These are phyloP conservation scores for Pipistrellus nathusii DNA, from an alignment of 2,797 vertebrate species.

Conservation along the genomic window DNA sequence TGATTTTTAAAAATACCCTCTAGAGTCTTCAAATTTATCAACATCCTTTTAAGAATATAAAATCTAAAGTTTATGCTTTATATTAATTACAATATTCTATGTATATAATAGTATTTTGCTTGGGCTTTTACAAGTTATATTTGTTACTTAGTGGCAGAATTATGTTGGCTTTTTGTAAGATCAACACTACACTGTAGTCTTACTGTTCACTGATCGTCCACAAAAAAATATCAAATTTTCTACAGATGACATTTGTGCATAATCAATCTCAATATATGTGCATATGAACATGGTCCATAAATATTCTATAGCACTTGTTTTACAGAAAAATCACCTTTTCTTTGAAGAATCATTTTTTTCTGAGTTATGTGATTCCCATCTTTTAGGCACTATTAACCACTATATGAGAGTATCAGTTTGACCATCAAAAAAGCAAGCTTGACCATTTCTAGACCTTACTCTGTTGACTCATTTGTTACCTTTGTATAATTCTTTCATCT, in stretches of 20 bases:
- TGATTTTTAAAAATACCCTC: slow-evolving; percentile 7
- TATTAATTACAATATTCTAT: background rate
- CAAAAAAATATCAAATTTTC: background rate
- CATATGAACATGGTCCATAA: background rate
- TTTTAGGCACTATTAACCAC: slow-evolving; percentile 42
- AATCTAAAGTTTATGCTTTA: background rate
- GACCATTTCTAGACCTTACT: slow-evolving; percentile 18
- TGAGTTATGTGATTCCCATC: background rate
- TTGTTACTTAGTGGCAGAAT: background rate
- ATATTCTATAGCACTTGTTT: slow-evolving; percentile 49
- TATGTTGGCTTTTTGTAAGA: background rate
- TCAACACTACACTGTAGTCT: background rate
- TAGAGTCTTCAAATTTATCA: slow-evolving; percentile 50
- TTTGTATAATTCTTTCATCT: slow-evolving; percentile 24
- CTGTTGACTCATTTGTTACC: slow-evolving; percentile 36
- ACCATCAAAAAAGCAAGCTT: background rate
- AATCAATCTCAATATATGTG: background rate
- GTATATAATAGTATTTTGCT: background rate
- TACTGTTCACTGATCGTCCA: background rate
- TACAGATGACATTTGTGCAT: background rate
- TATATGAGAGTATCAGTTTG: background rate
- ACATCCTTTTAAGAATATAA: slow-evolving; percentile 12
- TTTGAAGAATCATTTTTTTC: slow-evolving; percentile 8
- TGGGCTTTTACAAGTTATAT: background rate
- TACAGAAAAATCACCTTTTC: slow-evolving; percentile 8